Conservation (phyloP, 2,888 invertebrate genomes). For the Limnephilus rhombicus region DNA sequence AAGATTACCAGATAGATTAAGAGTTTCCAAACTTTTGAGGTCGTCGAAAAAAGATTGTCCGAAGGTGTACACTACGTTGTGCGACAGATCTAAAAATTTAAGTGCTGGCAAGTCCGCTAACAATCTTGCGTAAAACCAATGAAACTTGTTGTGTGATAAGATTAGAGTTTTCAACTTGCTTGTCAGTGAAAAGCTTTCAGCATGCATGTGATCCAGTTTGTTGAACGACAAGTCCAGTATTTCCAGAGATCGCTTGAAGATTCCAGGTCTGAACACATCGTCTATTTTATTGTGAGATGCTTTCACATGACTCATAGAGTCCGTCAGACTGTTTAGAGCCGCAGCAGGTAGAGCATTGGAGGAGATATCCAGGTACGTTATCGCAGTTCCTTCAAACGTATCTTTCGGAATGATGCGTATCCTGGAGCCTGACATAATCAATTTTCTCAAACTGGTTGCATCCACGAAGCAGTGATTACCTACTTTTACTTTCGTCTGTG, state of each 20-base stretch:
- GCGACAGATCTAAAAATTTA: not conserved
- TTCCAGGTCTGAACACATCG: not conserved
- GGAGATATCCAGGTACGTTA: not conserved
- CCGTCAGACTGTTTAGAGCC: slow-evolving; percentile 2
- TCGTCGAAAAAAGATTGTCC: not conserved
- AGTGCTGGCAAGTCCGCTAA: not conserved
- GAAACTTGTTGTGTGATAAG: slow-evolving; percentile 3
- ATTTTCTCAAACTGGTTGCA: not conserved
- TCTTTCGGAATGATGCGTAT: not conserved
- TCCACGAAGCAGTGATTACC: slow-evolving; percentile 1
- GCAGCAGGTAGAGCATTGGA: not conserved
- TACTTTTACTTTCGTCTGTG: not conserved
- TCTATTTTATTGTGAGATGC: not conserved
- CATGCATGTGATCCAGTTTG: not conserved
- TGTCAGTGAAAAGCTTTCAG: not conserved
- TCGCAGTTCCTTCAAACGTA: not conserved
- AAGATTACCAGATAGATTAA: not conserved
- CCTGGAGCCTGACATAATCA: not conserved
- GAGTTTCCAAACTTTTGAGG: not conserved
- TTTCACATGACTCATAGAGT: not conserved
- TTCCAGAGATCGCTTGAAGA: not conserved
- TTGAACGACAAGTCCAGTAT: slow-evolving; percentile 7
- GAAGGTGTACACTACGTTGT: not conserved
- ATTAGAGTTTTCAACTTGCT: not conserved
- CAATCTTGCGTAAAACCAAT: not conserved